Evolutionary conservation across 1,140 invertebrate genomes (phyloP).

Genomic region (Atopsyche davidsoni): DNA sequence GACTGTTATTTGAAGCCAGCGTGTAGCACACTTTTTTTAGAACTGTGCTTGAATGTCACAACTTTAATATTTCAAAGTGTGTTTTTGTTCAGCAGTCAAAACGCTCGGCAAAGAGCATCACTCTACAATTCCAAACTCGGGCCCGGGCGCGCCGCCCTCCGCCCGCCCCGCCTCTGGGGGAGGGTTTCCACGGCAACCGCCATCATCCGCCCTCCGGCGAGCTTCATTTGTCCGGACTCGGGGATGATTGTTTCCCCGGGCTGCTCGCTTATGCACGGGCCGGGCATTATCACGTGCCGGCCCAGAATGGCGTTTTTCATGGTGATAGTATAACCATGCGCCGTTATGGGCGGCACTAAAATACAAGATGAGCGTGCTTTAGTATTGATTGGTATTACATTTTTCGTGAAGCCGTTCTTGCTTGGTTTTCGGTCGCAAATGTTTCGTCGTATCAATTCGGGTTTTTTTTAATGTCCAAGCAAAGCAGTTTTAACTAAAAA

Average conservation of each 20-base stretch:
- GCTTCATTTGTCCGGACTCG: slow-evolving; percentile 29
- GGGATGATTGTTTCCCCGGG: slow-evolving; percentile 28
- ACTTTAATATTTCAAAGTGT: too few relatives aligned
- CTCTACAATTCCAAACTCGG: slow-evolving; percentile 1
- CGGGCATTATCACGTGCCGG: slow-evolving; percentile 28
- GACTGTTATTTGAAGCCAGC: too few relatives aligned
- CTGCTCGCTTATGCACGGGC: slow-evolving; percentile 21
- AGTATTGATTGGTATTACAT: too few relatives aligned
- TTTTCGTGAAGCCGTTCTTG: too few relatives aligned
- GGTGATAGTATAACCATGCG: neutral
- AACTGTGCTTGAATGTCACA: too few relatives aligned
- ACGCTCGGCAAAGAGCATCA: neutral
- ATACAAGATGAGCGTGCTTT: too few relatives aligned
- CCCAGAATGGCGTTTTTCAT: slow-evolving; percentile 7
- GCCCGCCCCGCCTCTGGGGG: neutral
- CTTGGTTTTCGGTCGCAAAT: too few relatives aligned
- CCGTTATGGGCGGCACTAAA: neutral
- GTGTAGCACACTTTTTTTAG: too few relatives aligned
- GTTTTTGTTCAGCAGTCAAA: too few relatives aligned
- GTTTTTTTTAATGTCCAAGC: too few relatives aligned
- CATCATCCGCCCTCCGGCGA: slow-evolving; percentile 21
- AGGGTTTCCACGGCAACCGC: slow-evolving; percentile 11
- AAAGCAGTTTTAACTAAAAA: too few relatives aligned
- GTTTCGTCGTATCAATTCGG: too few relatives aligned
- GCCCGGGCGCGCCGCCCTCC: slow-evolving; percentile 4